Percentiles rank a stretch among this genome's conserved stretches.
These are phyloP conservation scores for Cheilosia impressa DNA, from an alignment of 2,888 invertebrate species.

Conservation along the genomic window DNA sequence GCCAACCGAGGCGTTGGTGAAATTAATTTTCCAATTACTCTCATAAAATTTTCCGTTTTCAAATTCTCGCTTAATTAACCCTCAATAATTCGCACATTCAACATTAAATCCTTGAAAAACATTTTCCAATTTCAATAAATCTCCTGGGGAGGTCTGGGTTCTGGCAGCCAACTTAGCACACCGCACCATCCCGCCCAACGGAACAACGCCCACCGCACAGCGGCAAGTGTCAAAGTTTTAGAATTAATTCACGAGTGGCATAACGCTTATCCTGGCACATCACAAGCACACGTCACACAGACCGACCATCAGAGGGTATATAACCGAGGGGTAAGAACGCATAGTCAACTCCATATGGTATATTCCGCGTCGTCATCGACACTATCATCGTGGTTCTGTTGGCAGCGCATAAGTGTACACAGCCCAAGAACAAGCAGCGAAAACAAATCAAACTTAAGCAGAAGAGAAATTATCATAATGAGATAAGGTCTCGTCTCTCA, in stretches of 20 bases:
- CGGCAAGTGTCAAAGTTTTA: constrained; percentile 68
- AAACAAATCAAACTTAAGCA: constrained; percentile 68
- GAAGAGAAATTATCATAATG: constrained; percentile 72
- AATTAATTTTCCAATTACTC: constrained; percentile 71
- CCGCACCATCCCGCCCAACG: not conserved
- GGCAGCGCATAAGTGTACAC: constrained; percentile 23
- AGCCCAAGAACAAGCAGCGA: constrained; percentile 53
- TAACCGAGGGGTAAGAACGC: not conserved
- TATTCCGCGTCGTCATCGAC: constrained; percentile 19
- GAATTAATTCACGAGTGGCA: constrained; percentile 66
- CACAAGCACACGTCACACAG: constrained; percentile 37
- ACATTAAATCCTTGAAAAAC: constrained; percentile 70
- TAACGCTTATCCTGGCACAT: constrained; percentile 52
- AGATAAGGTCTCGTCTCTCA: constrained; percentile 67
- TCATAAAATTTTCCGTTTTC: constrained; percentile 66
- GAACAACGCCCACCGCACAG: constrained; percentile 17
- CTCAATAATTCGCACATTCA: constrained; percentile 71
- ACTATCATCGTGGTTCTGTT: constrained; percentile 28
- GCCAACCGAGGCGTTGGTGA: constrained; percentile 28
- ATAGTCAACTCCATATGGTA: constrained; percentile 50
- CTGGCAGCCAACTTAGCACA: not conserved
- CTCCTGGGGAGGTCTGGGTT: constrained; percentile 12
- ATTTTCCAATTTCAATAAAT: constrained; percentile 71
- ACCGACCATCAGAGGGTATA: not conserved
- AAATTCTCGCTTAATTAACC: constrained; percentile 74